phyloP scores from a whole-genome alignment of 1,140 invertebrate species.

The Drosophila parvula region DNA sequence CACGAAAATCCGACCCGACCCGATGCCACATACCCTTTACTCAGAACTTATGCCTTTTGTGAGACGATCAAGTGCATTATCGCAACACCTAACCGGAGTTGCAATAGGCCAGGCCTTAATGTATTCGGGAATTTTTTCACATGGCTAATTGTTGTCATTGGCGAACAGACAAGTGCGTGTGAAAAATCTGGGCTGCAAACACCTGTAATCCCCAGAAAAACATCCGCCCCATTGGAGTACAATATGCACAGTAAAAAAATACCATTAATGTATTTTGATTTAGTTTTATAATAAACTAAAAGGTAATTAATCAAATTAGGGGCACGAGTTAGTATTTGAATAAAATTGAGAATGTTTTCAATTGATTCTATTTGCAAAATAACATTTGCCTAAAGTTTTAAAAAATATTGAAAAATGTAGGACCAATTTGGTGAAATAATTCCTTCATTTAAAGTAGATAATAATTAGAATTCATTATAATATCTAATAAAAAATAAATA shows the following conservation, averaged over 20 bases:
- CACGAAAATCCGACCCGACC: conserved; percentile 1
- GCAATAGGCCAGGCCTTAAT: conserved; percentile 25
- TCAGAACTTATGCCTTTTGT: conserved; percentile 5
- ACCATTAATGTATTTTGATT: background rate
- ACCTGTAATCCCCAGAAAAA: conserved; percentile 30
- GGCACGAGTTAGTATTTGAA: too few species aligned
- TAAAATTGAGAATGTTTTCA: background rate
- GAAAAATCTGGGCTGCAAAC: conserved; percentile 52
- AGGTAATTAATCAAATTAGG: background rate
- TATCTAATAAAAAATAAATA: too few species aligned
- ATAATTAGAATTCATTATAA: too few species aligned
- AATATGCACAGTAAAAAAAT: conserved; percentile 1
- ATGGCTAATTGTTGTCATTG: conserved; percentile 54
- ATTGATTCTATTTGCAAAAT: background rate
- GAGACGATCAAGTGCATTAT: conserved; percentile 10
- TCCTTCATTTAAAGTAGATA: background rate
- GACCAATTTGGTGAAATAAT: background rate
- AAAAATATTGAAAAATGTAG: background rate
- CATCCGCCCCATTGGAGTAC: conserved; percentile 29
- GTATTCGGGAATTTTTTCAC: conserved; percentile 43
- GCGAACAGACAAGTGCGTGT: conserved; percentile 59
- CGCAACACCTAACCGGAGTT: background rate
- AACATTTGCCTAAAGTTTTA: too few species aligned
- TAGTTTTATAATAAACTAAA: background rate
- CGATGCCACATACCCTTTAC: conserved; percentile 17